Evolutionary conservation across 2,797 vertebrate genomes (phyloP).

Genomic region (Pygocentrus nattereri): DNA sequence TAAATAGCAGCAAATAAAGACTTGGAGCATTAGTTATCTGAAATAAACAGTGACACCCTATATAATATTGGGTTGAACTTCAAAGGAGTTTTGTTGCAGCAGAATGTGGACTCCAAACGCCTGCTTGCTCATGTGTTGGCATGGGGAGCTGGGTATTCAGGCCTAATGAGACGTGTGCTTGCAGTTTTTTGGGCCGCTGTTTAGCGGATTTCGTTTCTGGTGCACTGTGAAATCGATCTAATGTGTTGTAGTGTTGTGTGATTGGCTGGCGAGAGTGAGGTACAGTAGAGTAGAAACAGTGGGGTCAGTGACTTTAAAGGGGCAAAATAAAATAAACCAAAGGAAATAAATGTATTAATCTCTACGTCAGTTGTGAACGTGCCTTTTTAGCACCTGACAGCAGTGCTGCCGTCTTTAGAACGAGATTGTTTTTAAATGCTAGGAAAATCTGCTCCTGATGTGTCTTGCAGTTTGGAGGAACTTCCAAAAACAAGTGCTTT

Average conservation of each 20-base stretch:
- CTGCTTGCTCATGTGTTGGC: conserved; percentile 19
- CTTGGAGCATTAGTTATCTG: conserved; percentile 90
- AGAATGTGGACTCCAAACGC: neutral
- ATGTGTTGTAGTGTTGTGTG: conserved; percentile 6
- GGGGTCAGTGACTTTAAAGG: neutral
- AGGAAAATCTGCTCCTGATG: too few relatives aligned
- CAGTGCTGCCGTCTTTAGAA: too few relatives aligned
- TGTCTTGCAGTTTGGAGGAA: too few relatives aligned
- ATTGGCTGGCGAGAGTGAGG: neutral
- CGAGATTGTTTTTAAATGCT: too few relatives aligned
- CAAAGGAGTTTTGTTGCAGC: conserved; percentile 69
- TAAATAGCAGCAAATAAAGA: conserved; percentile 88
- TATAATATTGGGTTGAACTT: conserved; percentile 78
- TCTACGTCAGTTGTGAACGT: neutral
- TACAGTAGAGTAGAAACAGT: neutral
- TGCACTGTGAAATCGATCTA: conserved; percentile 14
- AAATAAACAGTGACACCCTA: conserved; percentile 90
- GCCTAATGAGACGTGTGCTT: conserved; percentile 35
- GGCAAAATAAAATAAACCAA: neutral
- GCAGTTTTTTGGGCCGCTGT: neutral
- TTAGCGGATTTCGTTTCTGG: conserved; percentile 14
- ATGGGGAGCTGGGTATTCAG: conserved; percentile 3
- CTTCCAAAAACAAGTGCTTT: too few relatives aligned
- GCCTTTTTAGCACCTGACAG: too few relatives aligned
- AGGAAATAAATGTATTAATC: neutral